A percentile compares a stretch with the other conserved stretches of the same genome.
These are phyloP conservation scores for Myotis lucifugus DNA, from an alignment of 2,113 vertebrate genomes.

Conservation along the genomic window DNA sequence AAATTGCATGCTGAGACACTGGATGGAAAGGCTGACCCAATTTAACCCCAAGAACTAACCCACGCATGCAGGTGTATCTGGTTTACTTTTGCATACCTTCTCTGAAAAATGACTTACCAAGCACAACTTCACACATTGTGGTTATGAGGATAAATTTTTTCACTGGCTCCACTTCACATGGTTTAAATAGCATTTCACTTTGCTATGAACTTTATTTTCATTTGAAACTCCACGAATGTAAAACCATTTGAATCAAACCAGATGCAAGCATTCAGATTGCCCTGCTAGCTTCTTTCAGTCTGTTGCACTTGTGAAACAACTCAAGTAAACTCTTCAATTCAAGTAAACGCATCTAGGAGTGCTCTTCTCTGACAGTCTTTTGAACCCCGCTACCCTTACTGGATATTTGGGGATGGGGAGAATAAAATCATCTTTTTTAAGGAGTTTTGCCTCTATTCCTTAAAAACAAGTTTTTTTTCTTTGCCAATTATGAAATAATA, in stretches of 20 bases:
- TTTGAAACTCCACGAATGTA: conserved; percentile 59
- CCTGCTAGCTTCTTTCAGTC: neutral
- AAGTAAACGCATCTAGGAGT: neutral
- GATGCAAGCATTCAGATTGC: conserved; percentile 39
- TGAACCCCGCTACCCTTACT: neutral
- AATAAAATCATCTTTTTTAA: neutral
- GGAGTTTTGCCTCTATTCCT: neutral
- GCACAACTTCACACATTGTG: conserved; percentile 58
- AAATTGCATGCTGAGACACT: neutral
- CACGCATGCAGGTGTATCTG: conserved; percentile 62
- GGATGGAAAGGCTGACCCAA: conserved; percentile 40
- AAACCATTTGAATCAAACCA: conserved; percentile 74
- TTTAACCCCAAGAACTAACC: conserved; percentile 25
- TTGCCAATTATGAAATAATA: conserved; percentile 33
- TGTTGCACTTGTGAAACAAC: neutral
- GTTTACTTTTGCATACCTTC: conserved; percentile 72
- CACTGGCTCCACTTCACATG: conserved; percentile 64
- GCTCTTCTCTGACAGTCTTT: neutral
- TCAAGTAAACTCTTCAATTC: neutral
- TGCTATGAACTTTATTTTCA: conserved; percentile 64
- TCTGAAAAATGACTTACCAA: conserved; percentile 63
- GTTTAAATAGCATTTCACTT: conserved; percentile 69
- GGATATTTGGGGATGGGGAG: neutral
- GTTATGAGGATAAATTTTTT: conserved; percentile 60
- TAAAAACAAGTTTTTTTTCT: neutral